Evolutionary conservation across 2,888 invertebrate species (phyloP).

Genomic region (Xiphydria camelus): DNA sequence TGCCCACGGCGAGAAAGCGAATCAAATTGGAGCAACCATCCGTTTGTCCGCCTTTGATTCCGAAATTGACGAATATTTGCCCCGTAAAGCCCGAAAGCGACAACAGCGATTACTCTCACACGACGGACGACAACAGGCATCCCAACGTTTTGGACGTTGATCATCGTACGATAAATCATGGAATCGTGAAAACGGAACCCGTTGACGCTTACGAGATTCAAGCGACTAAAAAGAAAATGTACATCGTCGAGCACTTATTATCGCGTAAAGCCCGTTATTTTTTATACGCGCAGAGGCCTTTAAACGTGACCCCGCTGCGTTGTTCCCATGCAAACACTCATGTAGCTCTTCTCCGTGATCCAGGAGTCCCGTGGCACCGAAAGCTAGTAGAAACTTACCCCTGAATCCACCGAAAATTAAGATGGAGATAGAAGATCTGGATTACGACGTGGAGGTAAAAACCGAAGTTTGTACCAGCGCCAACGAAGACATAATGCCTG

Average conservation of each 20-base stretch:
- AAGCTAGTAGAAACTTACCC: slow-evolving; percentile 24
- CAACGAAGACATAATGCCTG: slow-evolving; percentile 31
- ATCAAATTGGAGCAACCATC: slow-evolving; percentile 43
- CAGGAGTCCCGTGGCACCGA: slow-evolving; percentile 39
- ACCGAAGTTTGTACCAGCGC: slow-evolving; percentile 31
- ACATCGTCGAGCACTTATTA: too few relatives aligned
- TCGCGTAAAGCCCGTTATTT: too few relatives aligned
- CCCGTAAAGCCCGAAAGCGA: slow-evolving; percentile 47
- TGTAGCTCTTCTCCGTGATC: slow-evolving; percentile 3
- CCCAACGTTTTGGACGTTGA: slow-evolving; percentile 38
- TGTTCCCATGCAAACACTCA: too few relatives aligned
- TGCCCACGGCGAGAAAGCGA: slow-evolving; percentile 59
- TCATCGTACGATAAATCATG: slow-evolving; percentile 30
- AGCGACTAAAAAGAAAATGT: slow-evolving; percentile 35
- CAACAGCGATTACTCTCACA: slow-evolving; percentile 47
- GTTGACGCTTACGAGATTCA: slow-evolving; percentile 40
- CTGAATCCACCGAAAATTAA: slow-evolving; percentile 44
- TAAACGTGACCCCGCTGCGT: too few relatives aligned
- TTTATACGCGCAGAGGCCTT: too few relatives aligned
- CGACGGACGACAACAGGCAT: slow-evolving; percentile 45
- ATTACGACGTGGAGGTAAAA: slow-evolving; percentile 46
- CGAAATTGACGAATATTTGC: slow-evolving; percentile 50
- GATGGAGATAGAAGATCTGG: slow-evolving; percentile 50
- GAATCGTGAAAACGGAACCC: slow-evolving; percentile 44
- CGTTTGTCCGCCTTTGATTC: slow-evolving; percentile 54